Evolutionary conservation across 2,113 vertebrate species (phyloP), one percentile per base, ranked within the genome.

Genomic region (Entomyzon cyanotis): DNA sequence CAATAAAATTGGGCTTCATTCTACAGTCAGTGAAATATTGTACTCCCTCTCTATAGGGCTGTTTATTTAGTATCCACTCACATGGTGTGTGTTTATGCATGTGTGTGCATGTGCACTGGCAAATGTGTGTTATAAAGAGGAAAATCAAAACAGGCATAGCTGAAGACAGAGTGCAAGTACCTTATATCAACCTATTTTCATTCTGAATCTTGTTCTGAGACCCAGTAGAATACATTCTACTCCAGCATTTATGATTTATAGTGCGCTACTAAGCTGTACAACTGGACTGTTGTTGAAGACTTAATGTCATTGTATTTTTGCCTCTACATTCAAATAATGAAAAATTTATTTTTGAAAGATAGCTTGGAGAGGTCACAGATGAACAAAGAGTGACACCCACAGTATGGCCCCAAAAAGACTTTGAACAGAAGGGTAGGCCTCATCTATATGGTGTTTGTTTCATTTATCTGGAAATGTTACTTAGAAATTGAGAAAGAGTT

Each of bases 21-120:
- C 71, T 93, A 44, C 89, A 93, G 79, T 76, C 92, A 55, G 71
- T 94, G 86, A 96, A 96, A 94, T 82, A 86, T 80, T 79, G 76
- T 53, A 47, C 23, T 67, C 52, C 64, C 83, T 91, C 41, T 84
- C 70, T 77, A 79, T 62, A 93, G 67, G 62, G 42, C 59, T 93
- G 74, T 89, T 95, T 92, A 75, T 65, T 84, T 25, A 87, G 84
- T 31, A 46, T 76, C 63, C 73, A 42, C 64, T 93, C 86, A 27
- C 4, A 6, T 22, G 12, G 14, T 53, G 63, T 77, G 33, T 69
- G 42, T 93, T 81, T 89, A 37, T 49, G 78, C 41, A 39, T 92
- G 62, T 86, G 83, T 58, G 42, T 62, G 52, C 71, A 42, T 82
- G n/a, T 81, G 63, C 69, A 20, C 74, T 82, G 74, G 83, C 58